Percentiles rank a stretch among this genome's conserved stretches.
Evolutionary conservation across 2,113 vertebrate genomes (phyloP).

Genomic region (Coptodon rendalli): DNA sequence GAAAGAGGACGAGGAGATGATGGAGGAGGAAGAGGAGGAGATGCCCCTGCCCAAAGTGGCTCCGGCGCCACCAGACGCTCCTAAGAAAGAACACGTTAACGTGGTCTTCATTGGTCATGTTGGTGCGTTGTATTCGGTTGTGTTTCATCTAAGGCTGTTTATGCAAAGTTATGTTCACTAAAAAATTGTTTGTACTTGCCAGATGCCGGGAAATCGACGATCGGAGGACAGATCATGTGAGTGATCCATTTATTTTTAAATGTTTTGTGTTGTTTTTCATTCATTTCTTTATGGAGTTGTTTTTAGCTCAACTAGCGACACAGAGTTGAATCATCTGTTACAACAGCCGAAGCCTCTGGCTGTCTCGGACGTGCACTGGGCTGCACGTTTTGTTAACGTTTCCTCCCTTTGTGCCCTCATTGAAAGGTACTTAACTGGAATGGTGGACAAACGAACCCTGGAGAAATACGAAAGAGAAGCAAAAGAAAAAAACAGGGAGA

Average conservation of each 20-base stretch:
- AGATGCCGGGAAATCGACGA: constrained; percentile 99
- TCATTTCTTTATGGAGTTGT: fast-evolving
- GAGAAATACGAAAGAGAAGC: constrained; percentile 99
- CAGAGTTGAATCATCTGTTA: not conserved
- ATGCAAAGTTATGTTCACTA: not conserved
- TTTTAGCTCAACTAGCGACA: not conserved
- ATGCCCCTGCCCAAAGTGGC: constrained; percentile 85
- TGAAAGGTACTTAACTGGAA: constrained; percentile 94
- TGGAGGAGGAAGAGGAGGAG: constrained; percentile 93
- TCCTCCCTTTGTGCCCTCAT: not conserved
- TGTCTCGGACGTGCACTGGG: not conserved
- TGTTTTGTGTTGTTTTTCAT: not conserved
- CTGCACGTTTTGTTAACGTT: not conserved
- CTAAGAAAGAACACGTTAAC: constrained; percentile 97
- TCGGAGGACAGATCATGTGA: constrained; percentile 99
- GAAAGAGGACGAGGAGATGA: constrained; percentile 63
- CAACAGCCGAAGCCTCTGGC: not conserved
- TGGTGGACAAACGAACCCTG: constrained; percentile 98
- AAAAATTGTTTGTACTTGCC: not conserved
- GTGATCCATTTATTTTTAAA: not conserved
- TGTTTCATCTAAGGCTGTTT: not conserved
- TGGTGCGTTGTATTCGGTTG: constrained; percentile 72
- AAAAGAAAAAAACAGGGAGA: constrained; percentile 99
- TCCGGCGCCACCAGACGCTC: constrained; percentile 82
- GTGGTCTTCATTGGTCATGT: constrained; percentile 98